Evolutionary conservation across 2,797 vertebrate genomes (phyloP), one percentile per base, ranked within the genome.

Genomic region (Acanthopagrus latus): DNA sequence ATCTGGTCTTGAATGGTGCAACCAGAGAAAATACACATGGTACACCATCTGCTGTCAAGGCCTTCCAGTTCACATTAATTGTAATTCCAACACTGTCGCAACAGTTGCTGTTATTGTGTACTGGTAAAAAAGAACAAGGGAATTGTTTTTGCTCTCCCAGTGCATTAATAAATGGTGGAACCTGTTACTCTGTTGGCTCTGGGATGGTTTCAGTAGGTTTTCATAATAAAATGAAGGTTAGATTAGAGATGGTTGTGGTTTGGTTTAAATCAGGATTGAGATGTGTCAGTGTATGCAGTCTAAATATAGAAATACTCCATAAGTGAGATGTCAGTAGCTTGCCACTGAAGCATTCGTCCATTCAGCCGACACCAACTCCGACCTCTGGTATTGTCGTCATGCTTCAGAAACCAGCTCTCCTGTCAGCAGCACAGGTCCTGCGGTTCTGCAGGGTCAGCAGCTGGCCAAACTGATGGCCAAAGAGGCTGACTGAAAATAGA

Each of bases 321-420:
- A 66, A 71, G 27, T 58, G 56, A 78, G 64, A 71, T 20, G 54
- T 75, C 65, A 67, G 59, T 4, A 5, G 18, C 68, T 65, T 13
- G 9, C 64, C 10, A 60, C 56, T 43, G 65, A 66, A 59, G 67
- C 67, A 3, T 69, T 74, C 79, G 68, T 71, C 62, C 63, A 16
- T 71, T 80, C 27, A 62, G 67, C 66, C 64, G 64, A 29, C 43
- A 52, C 51, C 23, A 52, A 20, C 29, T 50, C 33, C 63, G 52
- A 79, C 69, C 79, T 64, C 55, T 21, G 14, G n/a, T 59, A 7
- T 14, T 44, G 64, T 20, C 46, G 71, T 80, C 72, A 80, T 38
- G 48, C 72, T 71, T 70, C 2, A 20, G 27, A 70, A 38, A 71
- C 10, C 59, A 64, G 66, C 65, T 57, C 51, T 68, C 33, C 64